Base-by-base conservation (phyloP, 2,113 vertebrate genomes). In the Clinocottus analis region DNA sequence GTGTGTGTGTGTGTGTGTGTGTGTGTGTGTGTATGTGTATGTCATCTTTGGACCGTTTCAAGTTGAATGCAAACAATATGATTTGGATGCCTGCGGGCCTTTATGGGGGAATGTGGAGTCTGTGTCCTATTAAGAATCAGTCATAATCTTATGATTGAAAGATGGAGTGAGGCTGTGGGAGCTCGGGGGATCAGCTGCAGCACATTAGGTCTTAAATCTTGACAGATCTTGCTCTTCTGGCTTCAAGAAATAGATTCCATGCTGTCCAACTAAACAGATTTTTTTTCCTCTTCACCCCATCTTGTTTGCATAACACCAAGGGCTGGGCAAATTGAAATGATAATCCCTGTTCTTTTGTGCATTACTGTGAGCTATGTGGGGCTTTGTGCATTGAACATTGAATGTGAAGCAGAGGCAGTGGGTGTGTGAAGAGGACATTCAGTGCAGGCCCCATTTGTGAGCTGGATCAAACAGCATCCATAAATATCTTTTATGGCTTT, bases 121-220 rank as follows among this genome's bases (percentile, higher is more conserved):
- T 94, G 93, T 77, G 61, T 91, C 83, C 71, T 72, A 94, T 94
- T 94, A 93, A 78, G 85, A 87, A 64, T 85, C 74, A 87, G 85
- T 92, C 85, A 71, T 88, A 86, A 91, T 88, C 83, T 63, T 80
- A 80, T 91, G 86, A 93, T 84, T 78, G 89, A 87, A 87, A 71
- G 77, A 82, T 85, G 78, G 85, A 89, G 82, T 51, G 75, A 85
- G 73, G 90, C 84, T 77, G 86, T 87, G 85, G 82, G 90, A 90
- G 87, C 77, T 82, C 77, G 51, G 17, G 68, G 68, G 75, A 87
- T 92, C 90, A 91, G 81, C 92, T 93, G 93, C 80, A 85, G 67
- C 56, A 59, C 75, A 88, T 92, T 91, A 92, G 64, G 69, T 59
- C 72, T 63, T 65, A 53, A 78, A 83, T 55, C 73, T 60, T 72